A percentile compares a stretch with the other conserved stretches of the same genome.
Conservation (phyloP, 2,113 vertebrate species). For the Pleuronectes platessa region DNA sequence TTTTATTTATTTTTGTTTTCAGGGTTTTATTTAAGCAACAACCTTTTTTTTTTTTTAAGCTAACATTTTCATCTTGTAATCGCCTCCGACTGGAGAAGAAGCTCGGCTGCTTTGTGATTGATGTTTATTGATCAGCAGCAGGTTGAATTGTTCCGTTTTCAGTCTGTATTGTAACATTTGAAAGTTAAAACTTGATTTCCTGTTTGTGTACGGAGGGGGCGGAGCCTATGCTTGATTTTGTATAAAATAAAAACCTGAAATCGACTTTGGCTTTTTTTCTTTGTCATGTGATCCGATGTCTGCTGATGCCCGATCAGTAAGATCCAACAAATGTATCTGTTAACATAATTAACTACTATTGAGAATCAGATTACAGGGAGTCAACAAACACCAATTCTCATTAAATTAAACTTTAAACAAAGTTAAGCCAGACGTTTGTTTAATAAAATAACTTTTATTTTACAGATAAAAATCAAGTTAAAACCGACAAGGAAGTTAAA, state of each 20-base stretch:
- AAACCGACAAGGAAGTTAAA: not conserved
- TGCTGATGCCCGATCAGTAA: not conserved
- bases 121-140: slow-evolving; percentile 5
- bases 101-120: not conserved
- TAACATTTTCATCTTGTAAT: not conserved
- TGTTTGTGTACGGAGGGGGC: not conserved
- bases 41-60: not conserved
- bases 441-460: not conserved
- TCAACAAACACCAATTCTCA: no score
- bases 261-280: not conserved
- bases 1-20: not conserved
- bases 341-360: no score
- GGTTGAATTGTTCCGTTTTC: slow-evolving; percentile 4
- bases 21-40: not conserved
- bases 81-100: not conserved
- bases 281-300: not conserved
- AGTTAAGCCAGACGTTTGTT: no score
- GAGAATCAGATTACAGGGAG: no score
- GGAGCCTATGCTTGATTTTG: slow-evolving; percentile 23
- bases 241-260: slow-evolving; percentile 38
- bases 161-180: not conserved
- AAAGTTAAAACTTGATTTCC: not conserved
- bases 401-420: no score
- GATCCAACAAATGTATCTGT: no score
- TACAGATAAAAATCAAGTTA: not conserved